A percentile compares a stretch with the other conserved stretches of the same genome.
Evolutionary conservation across 2,888 invertebrate genomes (phyloP).

Genomic region (Ectropis crepuscularia): DNA sequence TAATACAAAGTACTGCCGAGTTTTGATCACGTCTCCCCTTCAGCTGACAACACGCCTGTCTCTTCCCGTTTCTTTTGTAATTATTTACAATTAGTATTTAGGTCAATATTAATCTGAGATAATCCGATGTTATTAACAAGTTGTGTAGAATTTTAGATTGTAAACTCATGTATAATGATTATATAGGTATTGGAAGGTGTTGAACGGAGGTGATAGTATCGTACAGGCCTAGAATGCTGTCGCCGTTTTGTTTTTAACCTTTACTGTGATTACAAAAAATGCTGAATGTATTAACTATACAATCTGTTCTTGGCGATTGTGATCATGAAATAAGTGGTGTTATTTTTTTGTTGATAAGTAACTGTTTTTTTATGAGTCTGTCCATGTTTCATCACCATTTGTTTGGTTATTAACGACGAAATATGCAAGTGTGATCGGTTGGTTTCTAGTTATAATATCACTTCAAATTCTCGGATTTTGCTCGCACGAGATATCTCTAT

Average conservation of each 20-base stretch:
- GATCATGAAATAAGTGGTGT: no score
- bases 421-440: no score
- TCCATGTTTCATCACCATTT: no score
- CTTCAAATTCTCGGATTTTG: no score
- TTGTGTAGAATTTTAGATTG: constrained; percentile 72
- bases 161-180: constrained; percentile 61
- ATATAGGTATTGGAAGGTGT: constrained; percentile 55
- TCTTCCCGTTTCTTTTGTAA: constrained; percentile 60
- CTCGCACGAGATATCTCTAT: no score
- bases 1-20: constrained; percentile 61
- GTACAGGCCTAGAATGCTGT: constrained; percentile 69
- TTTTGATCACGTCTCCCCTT: constrained; percentile 25
- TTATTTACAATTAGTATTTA: constrained; percentile 66
- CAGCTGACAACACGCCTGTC: constrained; percentile 64
- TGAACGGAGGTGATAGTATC: constrained; percentile 57
- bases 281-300: background rate
- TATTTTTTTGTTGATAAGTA: no score
- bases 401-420: no score
- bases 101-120: constrained; percentile 68
- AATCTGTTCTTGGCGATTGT: no score
- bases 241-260: constrained; percentile 41
- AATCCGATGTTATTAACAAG: constrained; percentile 71
- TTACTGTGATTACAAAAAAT: background rate
- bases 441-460: no score
- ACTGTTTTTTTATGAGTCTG: no score